These are phyloP conservation scores for Macrosteles quadrilineatus DNA, from an alignment of 1,140 invertebrate genomes.

Conservation along the genomic window DNA sequence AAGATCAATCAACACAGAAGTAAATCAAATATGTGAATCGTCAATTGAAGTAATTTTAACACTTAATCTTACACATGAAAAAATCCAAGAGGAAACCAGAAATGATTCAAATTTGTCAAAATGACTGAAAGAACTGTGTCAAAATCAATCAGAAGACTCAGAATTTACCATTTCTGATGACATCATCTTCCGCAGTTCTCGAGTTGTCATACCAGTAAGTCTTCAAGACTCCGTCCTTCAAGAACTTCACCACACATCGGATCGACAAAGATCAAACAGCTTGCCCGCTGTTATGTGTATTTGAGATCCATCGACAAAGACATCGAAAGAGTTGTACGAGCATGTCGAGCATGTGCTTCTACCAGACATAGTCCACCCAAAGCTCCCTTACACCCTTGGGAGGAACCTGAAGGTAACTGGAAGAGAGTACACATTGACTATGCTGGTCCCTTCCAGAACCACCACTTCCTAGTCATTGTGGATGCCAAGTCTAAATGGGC, in stretches of 20 bases:
- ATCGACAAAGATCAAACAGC: slow-evolving; percentile 45
- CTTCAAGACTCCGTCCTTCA: slow-evolving; percentile 28
- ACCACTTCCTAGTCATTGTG: slow-evolving; percentile 50
- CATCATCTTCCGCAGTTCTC: slow-evolving; percentile 34
- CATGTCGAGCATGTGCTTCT: slow-evolving; percentile 40
- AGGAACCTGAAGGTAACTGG: slow-evolving; percentile 42
- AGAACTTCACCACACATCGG: slow-evolving; percentile 40
- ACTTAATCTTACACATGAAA: not conserved
- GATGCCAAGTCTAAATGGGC: slow-evolving; percentile 49
- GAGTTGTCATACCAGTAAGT: slow-evolving; percentile 31
- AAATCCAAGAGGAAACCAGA: not conserved
- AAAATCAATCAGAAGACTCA: not conserved
- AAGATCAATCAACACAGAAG: not conserved
- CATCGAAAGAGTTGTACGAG: slow-evolving; percentile 42
- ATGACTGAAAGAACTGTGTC: too few relatives aligned
- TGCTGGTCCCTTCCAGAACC: slow-evolving; percentile 43
- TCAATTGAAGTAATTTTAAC: not conserved
- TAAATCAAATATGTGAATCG: not conserved
- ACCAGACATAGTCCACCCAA: slow-evolving; percentile 39
- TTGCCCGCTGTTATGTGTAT: slow-evolving; percentile 40
- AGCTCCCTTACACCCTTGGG: slow-evolving; percentile 41
- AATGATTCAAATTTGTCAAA: slow-evolving; percentile 27
- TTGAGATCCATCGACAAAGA: slow-evolving; percentile 43
- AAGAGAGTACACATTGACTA: slow-evolving; percentile 46
- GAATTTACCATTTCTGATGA: slow-evolving; percentile 17